These are phyloP conservation scores for Formica selysi DNA, from an alignment of 1,140 invertebrate species.

Conservation along the genomic window DNA sequence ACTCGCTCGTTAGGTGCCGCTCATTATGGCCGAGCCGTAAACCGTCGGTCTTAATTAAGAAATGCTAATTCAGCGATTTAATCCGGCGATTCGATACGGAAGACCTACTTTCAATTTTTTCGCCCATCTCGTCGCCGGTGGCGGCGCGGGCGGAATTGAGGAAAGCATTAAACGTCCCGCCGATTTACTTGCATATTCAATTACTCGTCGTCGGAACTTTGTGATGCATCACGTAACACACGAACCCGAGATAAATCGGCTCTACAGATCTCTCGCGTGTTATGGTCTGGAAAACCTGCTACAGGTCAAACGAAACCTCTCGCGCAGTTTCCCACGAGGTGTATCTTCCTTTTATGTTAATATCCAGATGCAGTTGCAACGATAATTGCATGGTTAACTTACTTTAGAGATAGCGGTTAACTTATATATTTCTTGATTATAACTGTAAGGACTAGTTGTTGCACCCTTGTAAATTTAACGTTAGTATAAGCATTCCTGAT, in stretches of 20 bases:
- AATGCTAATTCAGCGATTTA: slow-evolving; percentile 68
- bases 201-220: slow-evolving; percentile 34
- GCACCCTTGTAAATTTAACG: neutral
- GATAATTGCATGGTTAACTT: slow-evolving; percentile 26
- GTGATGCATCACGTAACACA: neutral
- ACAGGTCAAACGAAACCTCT: slow-evolving; percentile 26
- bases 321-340: slow-evolving; percentile 41
- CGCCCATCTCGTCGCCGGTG: neutral
- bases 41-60: slow-evolving; percentile 69
- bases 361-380: slow-evolving; percentile 34
- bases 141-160: slow-evolving; percentile 38
- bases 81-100: slow-evolving; percentile 62
- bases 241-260: slow-evolving; percentile 32
- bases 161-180: slow-evolving; percentile 35
- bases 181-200: slow-evolving; percentile 35
- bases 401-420: neutral
- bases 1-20: slow-evolving; percentile 59
- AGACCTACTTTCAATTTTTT: slow-evolving; percentile 66
- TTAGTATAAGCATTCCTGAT: neutral
- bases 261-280: slow-evolving; percentile 33
- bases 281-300: slow-evolving; percentile 29
- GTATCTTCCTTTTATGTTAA: neutral
- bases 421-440: neutral
- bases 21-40: slow-evolving; percentile 61
- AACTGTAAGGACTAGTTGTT: neutral